A percentile compares a stretch with the other conserved stretches of the same genome.
Evolutionary conservation across 2,113 vertebrate genomes (phyloP).

Genomic region (Gopherus flavomarginatus): DNA sequence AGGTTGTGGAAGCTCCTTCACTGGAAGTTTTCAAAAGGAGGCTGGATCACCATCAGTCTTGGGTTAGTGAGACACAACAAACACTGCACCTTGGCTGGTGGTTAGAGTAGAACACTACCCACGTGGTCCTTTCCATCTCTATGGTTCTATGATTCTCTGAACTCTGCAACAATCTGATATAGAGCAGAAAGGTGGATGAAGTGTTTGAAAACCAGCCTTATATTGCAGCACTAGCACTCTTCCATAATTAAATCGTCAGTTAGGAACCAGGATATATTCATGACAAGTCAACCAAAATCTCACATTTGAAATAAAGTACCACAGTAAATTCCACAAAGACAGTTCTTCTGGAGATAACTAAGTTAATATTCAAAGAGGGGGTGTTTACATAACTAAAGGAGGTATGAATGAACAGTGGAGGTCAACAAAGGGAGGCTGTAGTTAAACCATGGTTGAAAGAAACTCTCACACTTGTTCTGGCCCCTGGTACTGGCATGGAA

Average conservation of each 20-base stretch:
- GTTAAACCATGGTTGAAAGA: not conserved
- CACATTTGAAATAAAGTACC: not conserved
- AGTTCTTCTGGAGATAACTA: not conserved
- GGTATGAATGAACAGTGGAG: not conserved
- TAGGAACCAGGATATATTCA: not conserved
- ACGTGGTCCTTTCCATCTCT: not conserved
- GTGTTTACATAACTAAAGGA: not conserved
- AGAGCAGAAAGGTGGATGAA: conserved; percentile 6
- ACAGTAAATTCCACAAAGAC: not conserved
- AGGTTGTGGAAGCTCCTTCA: not conserved
- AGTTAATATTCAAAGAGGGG: not conserved
- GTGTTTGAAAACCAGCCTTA: not conserved
- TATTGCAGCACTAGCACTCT: fast-evolving
- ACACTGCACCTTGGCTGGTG: no score
- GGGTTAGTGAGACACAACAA: not conserved
- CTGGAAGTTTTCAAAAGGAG: not conserved
- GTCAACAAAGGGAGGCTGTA: not conserved
- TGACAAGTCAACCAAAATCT: not conserved
- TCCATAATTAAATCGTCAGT: not conserved
- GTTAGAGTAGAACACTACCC: not conserved
- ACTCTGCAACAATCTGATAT: not conserved
- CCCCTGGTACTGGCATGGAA: not conserved
- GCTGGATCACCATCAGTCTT: not conserved
- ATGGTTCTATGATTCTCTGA: not conserved
- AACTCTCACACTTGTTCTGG: not conserved